Evolutionary conservation across 2,797 vertebrate species (phyloP), one percentile per base, ranked within the genome.

Genomic region (Lemur catta): DNA sequence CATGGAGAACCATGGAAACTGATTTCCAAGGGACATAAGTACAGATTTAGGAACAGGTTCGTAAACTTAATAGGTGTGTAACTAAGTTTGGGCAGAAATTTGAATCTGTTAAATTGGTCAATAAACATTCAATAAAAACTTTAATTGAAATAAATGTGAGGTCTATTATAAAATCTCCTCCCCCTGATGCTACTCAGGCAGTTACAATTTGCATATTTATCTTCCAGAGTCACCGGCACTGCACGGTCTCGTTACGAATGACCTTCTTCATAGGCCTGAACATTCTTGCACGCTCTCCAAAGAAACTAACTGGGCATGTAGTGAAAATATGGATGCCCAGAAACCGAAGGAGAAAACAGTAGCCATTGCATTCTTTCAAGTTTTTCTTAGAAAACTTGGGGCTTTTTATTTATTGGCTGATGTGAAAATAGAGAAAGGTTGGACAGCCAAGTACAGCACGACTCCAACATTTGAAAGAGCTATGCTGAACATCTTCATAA

Each of bases 81-180:
- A 71, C 22, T 63, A 26, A 94, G 24, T 88, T 75, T 61, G 84
- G 41, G 30, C 13, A 96, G 59, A 96, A 81, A 78, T 48, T 26
- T 38, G 7, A 93, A 91, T 85, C n/a, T n/a, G 24, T 52, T 92
- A 69, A 84, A 63, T 81, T 81, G 12, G 13, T 57, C 79, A 84
- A 50, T 52, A 74, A 84, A 67, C 33, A 81, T 15, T 78, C 35
- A 52, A 55, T 61, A 61, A 93, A 93, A 89, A 46, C 43, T 17
- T 72, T 65, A 84, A 91, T 9, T 86, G 55, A 91, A 95, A 61
- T 81, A 85, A 43, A 74, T 22, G 20, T 80, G 41, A 81, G 6
- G 4, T 20, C 20, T 8, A 22, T 69, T 89, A 33, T 22, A 76
- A 78, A 91, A 61, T 91, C 41, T 63, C 24, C 50, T 81, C 1